Percentiles rank a stretch among this genome's conserved stretches.
Conservation (phyloP, 2,888 invertebrate genomes). For the Drosophila antonietae region DNA sequence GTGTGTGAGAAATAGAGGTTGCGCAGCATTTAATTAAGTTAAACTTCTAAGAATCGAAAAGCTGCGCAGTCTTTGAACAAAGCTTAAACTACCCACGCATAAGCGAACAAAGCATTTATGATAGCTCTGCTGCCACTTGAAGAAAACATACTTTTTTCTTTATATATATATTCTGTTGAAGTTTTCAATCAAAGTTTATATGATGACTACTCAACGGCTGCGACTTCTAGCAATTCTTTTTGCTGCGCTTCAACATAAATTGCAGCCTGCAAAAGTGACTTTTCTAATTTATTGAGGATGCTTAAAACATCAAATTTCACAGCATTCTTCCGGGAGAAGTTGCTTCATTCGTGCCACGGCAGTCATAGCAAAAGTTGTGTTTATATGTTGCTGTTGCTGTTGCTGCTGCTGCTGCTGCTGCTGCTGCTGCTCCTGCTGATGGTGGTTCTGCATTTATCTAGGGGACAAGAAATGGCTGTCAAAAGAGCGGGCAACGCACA, state of each 20-base stretch:
- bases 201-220: background rate
- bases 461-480: slow-evolving; percentile 49
- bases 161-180: no score
- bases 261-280: slow-evolving; percentile 4
- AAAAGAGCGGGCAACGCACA: slow-evolving; percentile 26
- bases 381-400: slow-evolving; percentile 25
- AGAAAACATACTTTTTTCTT: no score
- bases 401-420: slow-evolving; percentile 26
- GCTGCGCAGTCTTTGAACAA: background rate
- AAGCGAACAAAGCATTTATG: background rate
- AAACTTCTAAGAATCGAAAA: background rate
- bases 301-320: slow-evolving; percentile 16
- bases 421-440: no score
- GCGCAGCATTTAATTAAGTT: background rate
- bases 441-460: slow-evolving; percentile 36
- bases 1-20: no score
- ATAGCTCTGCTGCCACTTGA: background rate
- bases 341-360: background rate
- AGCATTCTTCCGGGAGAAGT: slow-evolving; percentile 13
- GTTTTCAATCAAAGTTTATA: background rate
- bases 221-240: background rate
- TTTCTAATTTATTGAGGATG: slow-evolving; percentile 16
- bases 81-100: background rate
- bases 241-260: background rate
- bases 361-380: slow-evolving; percentile 6